These are phyloP conservation scores for Charina bottae DNA, from an alignment of 2,113 vertebrate species.

Conservation along the genomic window DNA sequence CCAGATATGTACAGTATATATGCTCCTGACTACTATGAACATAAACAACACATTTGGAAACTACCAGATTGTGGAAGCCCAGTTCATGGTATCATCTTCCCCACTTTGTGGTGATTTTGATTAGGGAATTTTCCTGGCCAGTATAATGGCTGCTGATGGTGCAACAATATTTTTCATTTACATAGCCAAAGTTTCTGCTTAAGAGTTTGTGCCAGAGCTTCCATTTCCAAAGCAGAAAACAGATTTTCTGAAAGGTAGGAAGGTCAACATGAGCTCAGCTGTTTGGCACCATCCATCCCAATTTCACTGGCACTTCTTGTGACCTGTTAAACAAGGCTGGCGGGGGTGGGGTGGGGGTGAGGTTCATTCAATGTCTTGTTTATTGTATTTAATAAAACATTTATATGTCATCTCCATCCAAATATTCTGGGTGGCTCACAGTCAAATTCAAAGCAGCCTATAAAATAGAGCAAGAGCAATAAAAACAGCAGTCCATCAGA, in stretches of 20 bases:
- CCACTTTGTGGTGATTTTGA: not conserved
- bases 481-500: not conserved
- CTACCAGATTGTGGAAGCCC: not conserved
- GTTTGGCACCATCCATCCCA: not conserved
- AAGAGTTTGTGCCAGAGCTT: not conserved
- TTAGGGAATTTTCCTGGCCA: conserved; percentile 9
- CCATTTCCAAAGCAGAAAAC: not conserved
- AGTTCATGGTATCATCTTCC: not conserved
- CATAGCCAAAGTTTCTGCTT: no score
- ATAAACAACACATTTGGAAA: no score
- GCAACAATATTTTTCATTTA: not conserved
- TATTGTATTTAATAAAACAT: not conserved
- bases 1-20: not conserved
- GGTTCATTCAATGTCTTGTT: not conserved
- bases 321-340: not conserved
- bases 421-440: not conserved
- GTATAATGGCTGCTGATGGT: not conserved
- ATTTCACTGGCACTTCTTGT: not conserved
- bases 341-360: not conserved
- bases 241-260: not conserved
- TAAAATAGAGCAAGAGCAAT: not conserved
- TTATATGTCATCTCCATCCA: not conserved
- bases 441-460: not conserved
- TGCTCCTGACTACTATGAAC: not conserved
- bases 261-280: not conserved